Evolutionary conservation across 2,797 vertebrate species (phyloP).

Genomic region (Macropodus opercularis): DNA sequence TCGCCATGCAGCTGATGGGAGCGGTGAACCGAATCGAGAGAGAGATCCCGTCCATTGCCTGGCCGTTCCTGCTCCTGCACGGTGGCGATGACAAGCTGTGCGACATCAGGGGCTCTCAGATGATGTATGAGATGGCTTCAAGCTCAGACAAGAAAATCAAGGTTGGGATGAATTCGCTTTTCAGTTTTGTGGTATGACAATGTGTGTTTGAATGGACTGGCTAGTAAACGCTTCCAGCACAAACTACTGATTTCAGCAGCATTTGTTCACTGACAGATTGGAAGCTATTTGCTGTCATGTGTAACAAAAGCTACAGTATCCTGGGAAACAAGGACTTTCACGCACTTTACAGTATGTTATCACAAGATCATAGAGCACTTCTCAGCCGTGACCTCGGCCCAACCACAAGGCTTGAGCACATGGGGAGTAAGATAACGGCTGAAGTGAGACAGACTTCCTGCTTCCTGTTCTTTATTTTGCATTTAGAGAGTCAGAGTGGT

Average conservation of each 20-base stretch:
- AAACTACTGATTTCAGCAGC: background rate
- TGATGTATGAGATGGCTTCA: slow-evolving; percentile 87
- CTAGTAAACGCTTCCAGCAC: background rate
- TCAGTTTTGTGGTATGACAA: no score
- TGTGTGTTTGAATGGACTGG: background rate
- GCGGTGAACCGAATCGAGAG: slow-evolving; percentile 86
- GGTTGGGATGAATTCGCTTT: slow-evolving; percentile 71
- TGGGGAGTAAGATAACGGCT: background rate
- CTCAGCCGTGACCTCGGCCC: no score
- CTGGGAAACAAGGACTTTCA: slow-evolving; percentile 24
- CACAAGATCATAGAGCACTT: no score
- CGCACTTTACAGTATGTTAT: background rate
- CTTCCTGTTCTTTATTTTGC: background rate
- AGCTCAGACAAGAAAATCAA: slow-evolving; percentile 93
- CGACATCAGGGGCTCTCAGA: slow-evolving; percentile 89
- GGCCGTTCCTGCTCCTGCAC: slow-evolving; percentile 93
- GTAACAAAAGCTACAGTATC: no score
- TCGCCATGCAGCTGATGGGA: slow-evolving; percentile 89
- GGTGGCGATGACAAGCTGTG: slow-evolving; percentile 92
- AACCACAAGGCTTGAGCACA: no score
- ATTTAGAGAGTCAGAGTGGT: background rate
- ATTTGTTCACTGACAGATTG: slow-evolving; percentile 5
- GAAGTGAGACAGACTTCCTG: background rate
- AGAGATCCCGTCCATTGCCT: slow-evolving; percentile 85
- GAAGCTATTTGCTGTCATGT: background rate